These are phyloP conservation scores for Anneissia japonica DNA, from an alignment of 35 echinoderm and acorn worm species.

Conservation along the genomic window DNA sequence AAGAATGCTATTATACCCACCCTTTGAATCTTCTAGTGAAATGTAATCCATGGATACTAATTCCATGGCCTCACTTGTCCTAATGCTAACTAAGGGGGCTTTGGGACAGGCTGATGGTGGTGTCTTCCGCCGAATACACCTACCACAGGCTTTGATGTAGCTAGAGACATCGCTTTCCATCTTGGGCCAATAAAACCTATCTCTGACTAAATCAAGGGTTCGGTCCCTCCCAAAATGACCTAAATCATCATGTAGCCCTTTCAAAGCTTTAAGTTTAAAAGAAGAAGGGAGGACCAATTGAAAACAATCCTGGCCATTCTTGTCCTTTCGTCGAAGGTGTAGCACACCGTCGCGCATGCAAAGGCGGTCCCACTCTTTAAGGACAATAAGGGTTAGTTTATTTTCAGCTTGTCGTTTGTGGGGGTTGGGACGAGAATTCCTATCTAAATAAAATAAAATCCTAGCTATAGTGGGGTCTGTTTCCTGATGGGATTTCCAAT, in stretches of 20 bases:
- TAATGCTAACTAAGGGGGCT: constrained; percentile 25
- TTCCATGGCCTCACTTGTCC: background rate
- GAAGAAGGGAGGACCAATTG: background rate
- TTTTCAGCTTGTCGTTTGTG: background rate
- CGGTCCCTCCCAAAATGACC: constrained; percentile 34
- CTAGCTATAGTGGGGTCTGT: background rate
- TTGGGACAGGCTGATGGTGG: background rate
- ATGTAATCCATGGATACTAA: background rate
- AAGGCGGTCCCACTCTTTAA: constrained; percentile 16
- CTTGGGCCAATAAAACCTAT: constrained; percentile 32
- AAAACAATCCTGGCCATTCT: background rate
- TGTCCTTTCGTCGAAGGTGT: background rate
- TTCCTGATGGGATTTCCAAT: background rate
- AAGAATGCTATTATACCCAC: background rate
- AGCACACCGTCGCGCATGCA: constrained; percentile 10
- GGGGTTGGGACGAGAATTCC: background rate
- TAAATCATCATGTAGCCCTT: constrained; percentile 5
- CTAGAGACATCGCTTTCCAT: constrained; percentile 14
- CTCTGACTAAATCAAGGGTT: constrained; percentile 16
- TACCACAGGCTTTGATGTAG: constrained; percentile 5
- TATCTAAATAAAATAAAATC: background rate
- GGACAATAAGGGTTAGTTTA: background rate
- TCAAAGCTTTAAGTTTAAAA: background rate
- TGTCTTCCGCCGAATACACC: constrained; percentile 29
- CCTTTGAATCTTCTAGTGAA: background rate